Evolutionary conservation across 2,888 invertebrate species (phyloP).

Genomic region (Agonopterix heracliana): DNA sequence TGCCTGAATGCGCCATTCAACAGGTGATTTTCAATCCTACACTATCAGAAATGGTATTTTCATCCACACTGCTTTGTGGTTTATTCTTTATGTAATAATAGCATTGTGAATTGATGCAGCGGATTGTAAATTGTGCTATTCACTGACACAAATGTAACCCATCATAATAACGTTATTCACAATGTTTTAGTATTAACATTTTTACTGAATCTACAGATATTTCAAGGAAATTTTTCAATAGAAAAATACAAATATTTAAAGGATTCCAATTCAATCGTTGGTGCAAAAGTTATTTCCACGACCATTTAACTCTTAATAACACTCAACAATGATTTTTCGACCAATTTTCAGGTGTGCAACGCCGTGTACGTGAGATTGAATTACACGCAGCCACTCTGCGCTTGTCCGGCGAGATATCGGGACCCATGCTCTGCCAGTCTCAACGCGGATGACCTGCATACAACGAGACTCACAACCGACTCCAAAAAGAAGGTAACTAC

Average conservation of each 20-base stretch:
- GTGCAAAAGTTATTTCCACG: too few species aligned
- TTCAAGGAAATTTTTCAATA: too few species aligned
- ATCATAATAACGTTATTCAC: too few species aligned
- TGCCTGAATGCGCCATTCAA: constrained; percentile 96
- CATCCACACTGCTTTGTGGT: not conserved
- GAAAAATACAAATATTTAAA: too few species aligned
- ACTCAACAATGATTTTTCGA: not conserved
- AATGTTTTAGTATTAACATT: too few species aligned
- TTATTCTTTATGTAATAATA: not conserved
- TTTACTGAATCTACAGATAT: too few species aligned
- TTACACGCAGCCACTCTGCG: constrained; percentile 94
- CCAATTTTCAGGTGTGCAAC: constrained; percentile 84
- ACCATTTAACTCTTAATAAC: too few species aligned
- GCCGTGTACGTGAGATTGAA: constrained; percentile 94
- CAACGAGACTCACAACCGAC: constrained; percentile 91
- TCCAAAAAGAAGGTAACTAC: constrained; percentile 89
- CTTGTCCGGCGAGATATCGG: constrained; percentile 91
- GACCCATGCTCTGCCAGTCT: constrained; percentile 94
- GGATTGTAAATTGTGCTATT: too few species aligned
- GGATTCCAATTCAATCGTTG: too few species aligned
- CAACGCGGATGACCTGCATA: constrained; percentile 93
- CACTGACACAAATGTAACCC: too few species aligned
- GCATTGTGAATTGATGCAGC: too few species aligned
- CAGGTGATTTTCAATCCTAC: constrained; percentile 71
- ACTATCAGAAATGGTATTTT: not conserved